Percentiles rank a stretch among this genome's conserved stretches.
Conservation (phyloP, 1,140 invertebrate species). For the Lamellibrachia luymesi region DNA sequence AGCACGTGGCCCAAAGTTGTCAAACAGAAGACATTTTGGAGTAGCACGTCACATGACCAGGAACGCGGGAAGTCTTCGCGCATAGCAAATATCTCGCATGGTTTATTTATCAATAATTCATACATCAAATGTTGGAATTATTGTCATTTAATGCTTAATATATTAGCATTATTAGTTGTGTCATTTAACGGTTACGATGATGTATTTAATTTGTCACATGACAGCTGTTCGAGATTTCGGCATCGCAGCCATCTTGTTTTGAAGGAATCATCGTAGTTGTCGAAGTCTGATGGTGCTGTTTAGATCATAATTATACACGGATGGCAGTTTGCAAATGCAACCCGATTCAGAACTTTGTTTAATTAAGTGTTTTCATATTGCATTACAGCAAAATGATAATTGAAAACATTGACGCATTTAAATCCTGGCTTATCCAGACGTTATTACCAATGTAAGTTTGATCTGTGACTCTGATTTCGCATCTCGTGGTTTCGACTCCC, state of each 20-base stretch:
- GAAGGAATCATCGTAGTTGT: not conserved
- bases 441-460: conserved; percentile 12
- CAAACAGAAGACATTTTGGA: not conserved
- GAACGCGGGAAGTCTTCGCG: not conserved
- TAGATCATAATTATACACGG: not conserved
- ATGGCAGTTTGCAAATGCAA: not conserved
- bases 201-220: not conserved
- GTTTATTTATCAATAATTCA: not conserved
- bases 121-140: not conserved
- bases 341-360: not conserved
- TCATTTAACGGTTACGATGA: not conserved
- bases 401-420: conserved; percentile 16
- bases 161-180: not conserved
- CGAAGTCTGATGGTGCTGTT: not conserved
- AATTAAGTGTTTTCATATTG: not conserved
- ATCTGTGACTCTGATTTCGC: conserved; percentile 3
- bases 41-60: not conserved
- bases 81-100: not conserved
- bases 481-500: not conserved
- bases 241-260: not conserved
- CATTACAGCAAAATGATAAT: conserved; percentile 12
- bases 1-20: not conserved
- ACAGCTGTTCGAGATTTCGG: not conserved
- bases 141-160: not conserved
- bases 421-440: conserved; percentile 12